phyloP scores from a whole-genome alignment of 2,888 invertebrate genomes.

The Seira musarum region DNA sequence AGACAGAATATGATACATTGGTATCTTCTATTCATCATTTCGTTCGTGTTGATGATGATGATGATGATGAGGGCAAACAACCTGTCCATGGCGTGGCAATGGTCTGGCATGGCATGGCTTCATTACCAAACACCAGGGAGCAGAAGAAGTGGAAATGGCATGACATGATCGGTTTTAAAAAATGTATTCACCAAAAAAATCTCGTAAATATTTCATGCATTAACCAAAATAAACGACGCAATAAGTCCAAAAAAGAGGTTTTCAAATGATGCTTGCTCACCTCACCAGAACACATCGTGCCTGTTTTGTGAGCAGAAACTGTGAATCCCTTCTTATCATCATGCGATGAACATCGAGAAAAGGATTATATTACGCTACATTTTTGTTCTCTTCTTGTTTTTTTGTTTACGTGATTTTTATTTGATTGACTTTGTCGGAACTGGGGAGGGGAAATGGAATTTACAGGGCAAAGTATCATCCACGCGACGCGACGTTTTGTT shows the following conservation, averaged over 20 bases:
- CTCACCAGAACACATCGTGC: no score
- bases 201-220: no score
- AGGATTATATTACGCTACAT: not conserved
- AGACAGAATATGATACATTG: no score
- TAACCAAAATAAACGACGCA: no score
- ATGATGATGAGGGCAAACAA: slow-evolving; percentile 22
- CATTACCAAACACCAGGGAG: no score
- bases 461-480: slow-evolving; percentile 58
- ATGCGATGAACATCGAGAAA: slow-evolving; percentile 22
- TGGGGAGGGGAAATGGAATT: no score
- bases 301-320: slow-evolving; percentile 12
- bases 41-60: slow-evolving; percentile 34
- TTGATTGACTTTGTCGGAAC: slow-evolving; percentile 7
- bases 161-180: slow-evolving; percentile 57
- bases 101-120: slow-evolving; percentile 39
- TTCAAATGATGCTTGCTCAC: no score
- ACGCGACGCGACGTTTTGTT: slow-evolving; percentile 57
- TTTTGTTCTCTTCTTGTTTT: not conserved
- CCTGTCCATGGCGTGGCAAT: slow-evolving; percentile 11
- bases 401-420: slow-evolving; percentile 38
- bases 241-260: no score
- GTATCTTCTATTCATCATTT: no score
- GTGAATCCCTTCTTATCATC: slow-evolving; percentile 1
- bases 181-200: no score
- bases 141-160: no score